phyloP scores from a whole-genome alignment of 2,797 vertebrate genomes.

The Pelodytes ibericus region DNA sequence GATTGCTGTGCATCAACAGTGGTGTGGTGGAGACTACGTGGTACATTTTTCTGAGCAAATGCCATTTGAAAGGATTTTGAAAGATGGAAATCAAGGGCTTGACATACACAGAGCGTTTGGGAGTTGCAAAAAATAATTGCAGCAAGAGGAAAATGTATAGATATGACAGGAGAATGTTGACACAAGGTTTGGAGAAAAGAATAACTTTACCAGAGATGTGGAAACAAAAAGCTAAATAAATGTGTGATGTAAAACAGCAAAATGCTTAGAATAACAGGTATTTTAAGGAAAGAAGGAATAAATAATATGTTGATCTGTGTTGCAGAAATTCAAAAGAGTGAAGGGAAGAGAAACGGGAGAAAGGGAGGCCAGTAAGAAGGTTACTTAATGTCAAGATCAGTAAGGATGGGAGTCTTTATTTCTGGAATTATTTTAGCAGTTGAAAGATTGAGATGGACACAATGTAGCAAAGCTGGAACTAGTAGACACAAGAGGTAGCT shows the following conservation, averaged over 20 bases:
- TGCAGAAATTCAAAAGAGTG: too few species aligned
- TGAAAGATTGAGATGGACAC: too few species aligned
- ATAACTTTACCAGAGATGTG: not conserved
- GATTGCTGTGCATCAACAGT: too few species aligned
- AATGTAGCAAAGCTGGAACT: too few species aligned
- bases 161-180: not conserved
- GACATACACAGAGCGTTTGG: not conserved
- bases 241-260: not conserved
- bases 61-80: not conserved
- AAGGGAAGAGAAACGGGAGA: too few species aligned
- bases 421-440: too few species aligned
- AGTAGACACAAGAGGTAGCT: too few species aligned
- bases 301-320: too few species aligned
- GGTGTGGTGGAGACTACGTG: not conserved
- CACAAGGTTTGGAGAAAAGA: not conserved
- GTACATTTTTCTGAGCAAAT: not conserved
- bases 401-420: too few species aligned
- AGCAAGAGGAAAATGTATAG: not conserved
- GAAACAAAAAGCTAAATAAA: not conserved
- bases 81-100: not conserved
- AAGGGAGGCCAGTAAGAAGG: too few species aligned
- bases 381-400: too few species aligned
- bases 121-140: not conserved
- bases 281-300: not conserved
- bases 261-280: not conserved